Conservation (phyloP, 2,888 invertebrate genomes). For the Ernsta delagoae region DNA sequence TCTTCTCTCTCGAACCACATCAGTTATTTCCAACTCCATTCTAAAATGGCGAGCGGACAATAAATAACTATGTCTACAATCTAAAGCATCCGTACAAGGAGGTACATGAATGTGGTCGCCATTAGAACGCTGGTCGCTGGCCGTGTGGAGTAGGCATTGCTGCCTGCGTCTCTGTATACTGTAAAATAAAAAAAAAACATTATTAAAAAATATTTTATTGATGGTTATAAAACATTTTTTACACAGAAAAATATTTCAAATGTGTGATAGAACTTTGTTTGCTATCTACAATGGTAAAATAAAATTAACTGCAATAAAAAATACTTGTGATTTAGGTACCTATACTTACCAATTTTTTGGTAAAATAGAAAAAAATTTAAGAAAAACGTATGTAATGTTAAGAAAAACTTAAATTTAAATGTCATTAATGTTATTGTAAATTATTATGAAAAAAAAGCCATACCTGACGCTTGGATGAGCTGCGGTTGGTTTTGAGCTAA, state of each 20-base stretch:
- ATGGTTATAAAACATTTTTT: no score
- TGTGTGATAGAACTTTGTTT: no score
- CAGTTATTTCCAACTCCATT: conserved; percentile 11
- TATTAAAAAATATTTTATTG: no score
- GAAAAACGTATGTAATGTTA: no score
- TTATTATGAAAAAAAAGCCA: conserved; percentile 44
- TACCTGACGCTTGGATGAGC: conserved; percentile 74
- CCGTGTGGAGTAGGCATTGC: conserved; percentile 53
- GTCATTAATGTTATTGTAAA: no score
- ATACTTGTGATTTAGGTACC: no score
- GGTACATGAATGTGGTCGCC: conserved; percentile 66
- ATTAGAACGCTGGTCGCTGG: conserved; percentile 52
- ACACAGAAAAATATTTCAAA: conserved; percentile 32
- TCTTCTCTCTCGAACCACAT: neutral
- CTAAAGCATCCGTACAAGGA: conserved; percentile 75
- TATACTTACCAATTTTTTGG: no score
- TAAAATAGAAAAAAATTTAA: no score
- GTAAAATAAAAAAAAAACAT: conserved; percentile 43
- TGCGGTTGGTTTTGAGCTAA: conserved; percentile 61
- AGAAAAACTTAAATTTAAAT: no score
- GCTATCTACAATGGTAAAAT: no score
- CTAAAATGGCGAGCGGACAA: conserved; percentile 49
- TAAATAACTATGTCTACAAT: conserved; percentile 68
- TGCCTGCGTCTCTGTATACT: conserved; percentile 56
- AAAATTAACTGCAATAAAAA: no score